phyloP scores from a whole-genome alignment of 2,113 vertebrate species.

The Macroglossus sobrinus region DNA sequence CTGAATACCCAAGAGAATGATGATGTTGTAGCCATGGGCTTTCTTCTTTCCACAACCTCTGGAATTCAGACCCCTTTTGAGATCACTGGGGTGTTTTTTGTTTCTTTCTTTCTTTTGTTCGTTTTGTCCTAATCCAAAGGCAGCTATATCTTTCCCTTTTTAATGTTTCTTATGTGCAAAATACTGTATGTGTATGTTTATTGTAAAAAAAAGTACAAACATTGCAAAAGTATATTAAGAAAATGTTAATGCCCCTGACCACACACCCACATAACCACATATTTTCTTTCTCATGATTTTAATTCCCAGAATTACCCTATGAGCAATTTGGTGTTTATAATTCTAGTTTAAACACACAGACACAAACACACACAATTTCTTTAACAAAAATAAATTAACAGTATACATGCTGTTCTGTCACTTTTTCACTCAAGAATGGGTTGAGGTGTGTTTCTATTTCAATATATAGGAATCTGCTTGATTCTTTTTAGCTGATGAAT shows the following conservation, averaged over 20 bases:
- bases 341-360: neutral
- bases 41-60: neutral
- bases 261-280: neutral
- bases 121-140: neutral
- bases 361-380: neutral
- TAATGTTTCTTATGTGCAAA: neutral
- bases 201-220: neutral
- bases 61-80: neutral
- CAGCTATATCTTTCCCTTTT: neutral
- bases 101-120: neutral
- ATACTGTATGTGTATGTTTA: neutral
- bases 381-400: conserved; percentile 1
- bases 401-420: neutral
- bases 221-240: neutral
- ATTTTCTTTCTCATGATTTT: neutral
- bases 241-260: neutral
- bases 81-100: neutral
- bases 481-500: neutral
- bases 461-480: neutral
- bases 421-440: conserved; percentile 3
- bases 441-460: conserved; percentile 12
- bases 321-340: neutral
- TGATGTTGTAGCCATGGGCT: neutral
- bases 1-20: neutral
- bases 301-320: neutral